Conservation (phyloP, 2,113 vertebrate species). For the Proterorhinus semilunaris region DNA sequence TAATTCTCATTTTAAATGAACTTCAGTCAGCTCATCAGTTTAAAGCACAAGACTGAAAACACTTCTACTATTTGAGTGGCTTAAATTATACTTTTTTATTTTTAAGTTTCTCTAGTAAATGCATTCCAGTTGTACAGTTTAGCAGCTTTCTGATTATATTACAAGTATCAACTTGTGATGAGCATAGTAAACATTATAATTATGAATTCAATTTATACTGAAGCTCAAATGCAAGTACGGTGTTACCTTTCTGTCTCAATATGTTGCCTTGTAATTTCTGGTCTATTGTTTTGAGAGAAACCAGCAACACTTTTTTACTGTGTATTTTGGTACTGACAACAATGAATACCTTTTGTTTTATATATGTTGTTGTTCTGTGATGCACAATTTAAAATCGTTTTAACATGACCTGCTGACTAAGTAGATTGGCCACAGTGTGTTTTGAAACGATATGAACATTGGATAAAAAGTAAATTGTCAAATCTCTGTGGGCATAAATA, state of each 20-base stretch:
- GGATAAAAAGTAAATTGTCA: background rate
- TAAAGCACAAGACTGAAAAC: background rate
- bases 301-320: background rate
- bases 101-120: background rate
- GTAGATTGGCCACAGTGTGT: background rate
- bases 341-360: background rate
- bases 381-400: background rate
- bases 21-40: background rate
- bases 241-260: background rate
- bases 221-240: background rate
- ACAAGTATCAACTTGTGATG: background rate
- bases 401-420: background rate
- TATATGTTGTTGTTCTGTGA: background rate
- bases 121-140: background rate
- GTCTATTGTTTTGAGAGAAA: background rate
- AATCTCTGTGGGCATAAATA: background rate
- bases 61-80: background rate
- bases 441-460: background rate
- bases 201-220: background rate
- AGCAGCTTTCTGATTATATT: no score
- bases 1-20: background rate
- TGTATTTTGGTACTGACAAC: conserved; percentile 5
- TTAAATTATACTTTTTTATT: conserved; percentile 5
- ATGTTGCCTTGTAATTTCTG: background rate
- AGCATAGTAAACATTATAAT: background rate